phyloP scores from a whole-genome alignment of 2,113 vertebrate genomes.

The Melanerpes formicivorus region DNA sequence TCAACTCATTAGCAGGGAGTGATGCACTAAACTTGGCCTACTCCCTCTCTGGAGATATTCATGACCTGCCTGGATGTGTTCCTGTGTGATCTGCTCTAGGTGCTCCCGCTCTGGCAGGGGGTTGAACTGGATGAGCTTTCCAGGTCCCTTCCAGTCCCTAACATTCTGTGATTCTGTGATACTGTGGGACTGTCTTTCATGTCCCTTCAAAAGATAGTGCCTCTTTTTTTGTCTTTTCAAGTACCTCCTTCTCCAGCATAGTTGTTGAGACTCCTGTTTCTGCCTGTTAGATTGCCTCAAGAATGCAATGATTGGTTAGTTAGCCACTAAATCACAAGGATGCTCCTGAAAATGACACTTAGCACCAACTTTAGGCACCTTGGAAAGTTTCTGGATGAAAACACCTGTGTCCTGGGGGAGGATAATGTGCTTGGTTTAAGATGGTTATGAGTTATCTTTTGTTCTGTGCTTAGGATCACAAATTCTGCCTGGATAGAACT shows the following conservation, averaged over 20 bases:
- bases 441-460: neutral
- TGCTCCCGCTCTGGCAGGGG: no score
- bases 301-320: neutral
- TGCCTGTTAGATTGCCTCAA: neutral
- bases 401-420: fast-evolving
- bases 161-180: no score
- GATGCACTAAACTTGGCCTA: neutral
- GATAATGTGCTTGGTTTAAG: neutral
- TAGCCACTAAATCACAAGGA: neutral
- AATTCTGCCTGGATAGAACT: neutral
- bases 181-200: neutral
- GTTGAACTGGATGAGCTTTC: no score
- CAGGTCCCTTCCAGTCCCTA: no score
- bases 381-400: neutral
- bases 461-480: neutral
- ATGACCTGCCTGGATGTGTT: no score
- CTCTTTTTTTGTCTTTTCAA: neutral
- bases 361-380: neutral
- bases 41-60: no score
- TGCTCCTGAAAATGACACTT: neutral
- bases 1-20: neutral
- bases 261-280: neutral
- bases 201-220: neutral
- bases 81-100: no score
- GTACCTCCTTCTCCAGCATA: neutral